Evolutionary conservation across 1,140 invertebrate species (phyloP).

Genomic region (Papilio aristodemus): DNA sequence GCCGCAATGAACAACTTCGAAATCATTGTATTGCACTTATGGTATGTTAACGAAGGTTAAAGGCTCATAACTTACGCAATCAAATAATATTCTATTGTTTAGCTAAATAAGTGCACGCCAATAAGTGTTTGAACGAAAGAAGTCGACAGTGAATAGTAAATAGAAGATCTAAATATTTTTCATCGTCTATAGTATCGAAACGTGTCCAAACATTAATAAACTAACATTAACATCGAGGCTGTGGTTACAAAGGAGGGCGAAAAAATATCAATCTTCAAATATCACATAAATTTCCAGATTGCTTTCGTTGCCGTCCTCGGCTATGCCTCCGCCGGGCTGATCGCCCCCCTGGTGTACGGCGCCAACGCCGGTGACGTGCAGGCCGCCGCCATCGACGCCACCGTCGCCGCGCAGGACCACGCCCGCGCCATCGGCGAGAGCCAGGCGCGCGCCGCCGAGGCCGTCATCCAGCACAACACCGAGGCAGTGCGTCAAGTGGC

Average conservation of each 20-base stretch:
- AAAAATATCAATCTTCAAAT: neutral
- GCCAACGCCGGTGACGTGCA: slow-evolving; percentile 67
- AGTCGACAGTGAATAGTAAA: neutral
- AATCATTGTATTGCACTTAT: slow-evolving; percentile 17
- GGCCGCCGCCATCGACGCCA: slow-evolving; percentile 68
- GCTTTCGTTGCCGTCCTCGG: slow-evolving; percentile 73
- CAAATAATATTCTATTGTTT: slow-evolving; percentile 21
- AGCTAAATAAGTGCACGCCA: slow-evolving; percentile 14
- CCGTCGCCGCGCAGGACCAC: slow-evolving; percentile 62
- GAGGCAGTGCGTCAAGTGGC: slow-evolving; percentile 59
- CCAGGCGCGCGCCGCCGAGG: slow-evolving; percentile 65
- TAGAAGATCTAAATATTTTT: neutral
- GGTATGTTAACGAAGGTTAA: slow-evolving; percentile 20
- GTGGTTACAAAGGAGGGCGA: too few species aligned
- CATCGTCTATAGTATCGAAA: too few species aligned
- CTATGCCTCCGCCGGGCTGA: slow-evolving; percentile 68
- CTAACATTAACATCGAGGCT: too few species aligned
- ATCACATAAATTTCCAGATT: slow-evolving; percentile 46
- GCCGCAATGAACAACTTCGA: slow-evolving; percentile 11
- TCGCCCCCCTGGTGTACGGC: slow-evolving; percentile 58
- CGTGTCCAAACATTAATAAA: too few species aligned
- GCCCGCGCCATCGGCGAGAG: slow-evolving; percentile 61
- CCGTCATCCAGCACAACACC: slow-evolving; percentile 57
- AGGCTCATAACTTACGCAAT: slow-evolving; percentile 25
- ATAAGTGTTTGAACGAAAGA: neutral